Evolutionary conservation across 2,113 vertebrate species (phyloP).

Genomic region (Corythornis cristatus): DNA sequence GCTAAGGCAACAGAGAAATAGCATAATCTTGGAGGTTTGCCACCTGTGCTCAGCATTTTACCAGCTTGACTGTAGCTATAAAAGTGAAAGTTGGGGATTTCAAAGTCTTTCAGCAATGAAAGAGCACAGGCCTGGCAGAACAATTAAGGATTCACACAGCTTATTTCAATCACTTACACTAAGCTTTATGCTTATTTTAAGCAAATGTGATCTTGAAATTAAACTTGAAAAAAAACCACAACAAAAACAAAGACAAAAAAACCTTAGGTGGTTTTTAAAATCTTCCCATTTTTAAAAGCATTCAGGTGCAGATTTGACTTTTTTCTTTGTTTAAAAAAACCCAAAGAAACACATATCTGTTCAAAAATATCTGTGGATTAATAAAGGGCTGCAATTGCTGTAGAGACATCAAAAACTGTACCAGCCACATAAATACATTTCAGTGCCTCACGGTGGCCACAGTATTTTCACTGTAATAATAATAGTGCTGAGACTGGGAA

Average conservation of each 20-base stretch:
- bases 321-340: not conserved
- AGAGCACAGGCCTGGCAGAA: not conserved
- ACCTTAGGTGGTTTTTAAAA: not conserved
- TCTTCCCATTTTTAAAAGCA: not conserved
- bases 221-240: not conserved
- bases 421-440: not conserved
- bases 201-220: not conserved
- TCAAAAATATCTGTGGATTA: not conserved
- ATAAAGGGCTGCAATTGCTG: not conserved
- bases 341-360: not conserved
- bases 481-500: not conserved
- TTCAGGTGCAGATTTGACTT: not conserved
- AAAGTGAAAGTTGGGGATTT: not conserved
- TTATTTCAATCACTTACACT: not conserved
- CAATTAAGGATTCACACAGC: not conserved
- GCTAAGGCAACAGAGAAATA: not conserved
- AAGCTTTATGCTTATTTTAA: constrained; percentile 19
- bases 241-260: not conserved
- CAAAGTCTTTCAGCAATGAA: not conserved
- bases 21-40: not conserved
- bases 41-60: not conserved
- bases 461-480: not conserved
- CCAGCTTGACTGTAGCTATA: not conserved
- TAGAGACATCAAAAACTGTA: not conserved
- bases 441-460: not conserved